phyloP scores from a whole-genome alignment of 2,113 vertebrate genomes.

The Glareola pratincola region DNA sequence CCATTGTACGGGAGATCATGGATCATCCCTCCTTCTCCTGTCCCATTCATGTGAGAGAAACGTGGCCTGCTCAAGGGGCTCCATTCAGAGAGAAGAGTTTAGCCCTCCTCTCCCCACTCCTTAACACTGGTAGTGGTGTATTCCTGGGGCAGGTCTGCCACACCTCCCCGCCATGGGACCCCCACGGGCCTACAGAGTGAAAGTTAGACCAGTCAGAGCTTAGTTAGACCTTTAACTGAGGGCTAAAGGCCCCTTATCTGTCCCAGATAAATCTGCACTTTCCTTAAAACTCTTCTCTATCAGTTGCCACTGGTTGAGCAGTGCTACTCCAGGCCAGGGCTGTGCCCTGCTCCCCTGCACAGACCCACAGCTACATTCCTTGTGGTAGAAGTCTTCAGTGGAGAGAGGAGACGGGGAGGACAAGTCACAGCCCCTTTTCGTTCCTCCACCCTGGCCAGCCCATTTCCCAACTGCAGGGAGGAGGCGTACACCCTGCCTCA shows the following conservation, averaged over 20 bases:
- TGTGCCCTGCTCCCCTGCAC: not conserved
- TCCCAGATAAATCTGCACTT: not conserved
- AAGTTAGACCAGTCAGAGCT: not conserved
- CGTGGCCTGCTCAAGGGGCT: not conserved
- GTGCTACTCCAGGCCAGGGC: not conserved
- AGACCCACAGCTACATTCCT: not conserved
- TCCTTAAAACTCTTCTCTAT: not conserved
- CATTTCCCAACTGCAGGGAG: not conserved
- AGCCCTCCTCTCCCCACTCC: not conserved
- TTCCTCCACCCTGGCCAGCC: not conserved
- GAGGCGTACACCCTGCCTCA: not conserved
- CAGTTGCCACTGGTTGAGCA: not conserved
- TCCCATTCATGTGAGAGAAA: not conserved
- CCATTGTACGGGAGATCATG: not conserved
- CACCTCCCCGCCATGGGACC: not conserved
- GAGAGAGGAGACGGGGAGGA: not conserved
- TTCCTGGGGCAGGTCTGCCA: not conserved
- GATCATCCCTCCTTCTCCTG: not conserved
- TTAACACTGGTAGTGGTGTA: rapidly evolving
- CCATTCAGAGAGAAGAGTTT: not conserved
- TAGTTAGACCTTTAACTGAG: not conserved
- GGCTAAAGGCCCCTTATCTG: not conserved
- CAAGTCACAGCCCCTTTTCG: not conserved
- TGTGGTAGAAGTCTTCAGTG: not conserved
- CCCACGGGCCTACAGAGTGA: not conserved